Conservation (phyloP, 2,888 invertebrate species). For the Hypsopygia costalis region DNA sequence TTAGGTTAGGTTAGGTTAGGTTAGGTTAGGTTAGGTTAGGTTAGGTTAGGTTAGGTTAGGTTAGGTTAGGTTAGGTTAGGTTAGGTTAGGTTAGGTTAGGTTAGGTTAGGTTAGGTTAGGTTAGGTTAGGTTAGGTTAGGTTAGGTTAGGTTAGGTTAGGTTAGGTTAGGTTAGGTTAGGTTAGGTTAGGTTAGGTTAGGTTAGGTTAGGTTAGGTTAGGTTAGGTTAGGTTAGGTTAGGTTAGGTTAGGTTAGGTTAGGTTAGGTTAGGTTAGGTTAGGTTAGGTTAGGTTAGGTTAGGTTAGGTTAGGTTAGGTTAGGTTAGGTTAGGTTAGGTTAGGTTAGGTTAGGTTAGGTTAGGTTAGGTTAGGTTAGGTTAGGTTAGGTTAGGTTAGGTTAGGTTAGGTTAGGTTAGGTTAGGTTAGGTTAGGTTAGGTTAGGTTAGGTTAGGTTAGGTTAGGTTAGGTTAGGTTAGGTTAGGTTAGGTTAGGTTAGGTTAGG, state of each 20-base stretch:
- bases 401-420: neutral
- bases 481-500: slow-evolving; percentile 18
- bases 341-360: neutral
- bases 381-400: neutral
- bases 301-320: neutral
- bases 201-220: neutral
- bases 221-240: neutral
- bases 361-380: neutral
- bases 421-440: neutral
- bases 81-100: no score
- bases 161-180: neutral
- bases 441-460: slow-evolving; percentile 7
- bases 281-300: neutral
- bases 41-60: no score
- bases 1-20: no score
- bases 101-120: no score
- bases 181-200: neutral
- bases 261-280: neutral
- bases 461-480: slow-evolving; percentile 14
- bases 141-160: no score
- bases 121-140: no score
- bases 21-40: no score
- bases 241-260: neutral
- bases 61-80: no score
- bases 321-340: neutral